These are phyloP conservation scores for Thomomys bottae DNA, from an alignment of 2,113 vertebrate genomes.

Conservation along the genomic window DNA sequence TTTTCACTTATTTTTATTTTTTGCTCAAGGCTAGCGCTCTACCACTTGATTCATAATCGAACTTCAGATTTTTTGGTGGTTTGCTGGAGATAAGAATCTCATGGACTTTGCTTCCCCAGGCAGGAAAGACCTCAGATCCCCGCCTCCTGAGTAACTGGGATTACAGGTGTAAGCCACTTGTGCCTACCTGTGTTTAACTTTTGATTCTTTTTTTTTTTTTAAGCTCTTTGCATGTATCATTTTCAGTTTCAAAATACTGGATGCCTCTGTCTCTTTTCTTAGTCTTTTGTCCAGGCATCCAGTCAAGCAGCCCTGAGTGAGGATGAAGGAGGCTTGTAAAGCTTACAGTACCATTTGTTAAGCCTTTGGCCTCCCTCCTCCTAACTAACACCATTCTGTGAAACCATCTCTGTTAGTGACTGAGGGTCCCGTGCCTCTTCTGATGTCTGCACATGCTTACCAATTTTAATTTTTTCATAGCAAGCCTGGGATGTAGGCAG, in stretches of 20 bases:
- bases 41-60: too few species aligned
- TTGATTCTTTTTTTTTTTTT: background rate
- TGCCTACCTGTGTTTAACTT: too few species aligned
- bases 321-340: background rate
- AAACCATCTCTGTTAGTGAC: background rate
- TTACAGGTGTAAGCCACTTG: too few species aligned
- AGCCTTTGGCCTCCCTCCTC: background rate
- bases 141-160: too few species aligned
- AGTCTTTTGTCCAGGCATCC: background rate
- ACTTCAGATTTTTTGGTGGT: too few species aligned
- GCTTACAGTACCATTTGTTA: background rate
- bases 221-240: background rate
- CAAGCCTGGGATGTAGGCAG: background rate
- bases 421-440: background rate
- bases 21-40: too few species aligned
- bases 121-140: too few species aligned
- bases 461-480: background rate
- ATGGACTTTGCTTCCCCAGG: too few species aligned
- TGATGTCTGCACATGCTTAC: background rate
- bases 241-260: conserved; percentile 13
- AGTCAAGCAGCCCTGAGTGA: background rate
- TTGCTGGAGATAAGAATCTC: too few species aligned
- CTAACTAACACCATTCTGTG: background rate
- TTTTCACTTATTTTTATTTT: too few species aligned
- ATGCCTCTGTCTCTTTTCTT: background rate